A percentile compares a stretch with the other conserved stretches of the same genome.
These are phyloP conservation scores for Vollenhovia emeryi DNA, from an alignment of 1,140 invertebrate genomes.

Conservation along the genomic window DNA sequence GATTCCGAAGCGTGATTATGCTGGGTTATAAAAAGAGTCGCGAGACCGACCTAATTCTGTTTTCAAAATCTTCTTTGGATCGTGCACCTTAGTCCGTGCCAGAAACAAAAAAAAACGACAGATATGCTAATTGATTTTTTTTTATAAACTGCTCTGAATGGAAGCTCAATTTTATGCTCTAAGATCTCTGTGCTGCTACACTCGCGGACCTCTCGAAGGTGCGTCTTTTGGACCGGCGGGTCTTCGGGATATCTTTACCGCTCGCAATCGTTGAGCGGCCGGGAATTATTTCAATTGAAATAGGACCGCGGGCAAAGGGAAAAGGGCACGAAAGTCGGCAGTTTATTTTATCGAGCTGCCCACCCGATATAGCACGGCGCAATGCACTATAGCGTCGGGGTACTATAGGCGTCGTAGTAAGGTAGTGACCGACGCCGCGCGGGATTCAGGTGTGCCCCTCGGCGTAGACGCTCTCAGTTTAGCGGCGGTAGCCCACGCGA, in stretches of 20 bases:
- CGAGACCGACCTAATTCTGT: neutral
- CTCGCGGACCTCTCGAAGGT: neutral
- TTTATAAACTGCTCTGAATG: neutral
- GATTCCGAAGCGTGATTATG: neutral
- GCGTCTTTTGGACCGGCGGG: too few relatives aligned
- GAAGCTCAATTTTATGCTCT: neutral
- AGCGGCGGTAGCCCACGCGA: constrained; percentile 76
- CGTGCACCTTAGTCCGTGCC: neutral
- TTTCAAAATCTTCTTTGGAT: neutral
- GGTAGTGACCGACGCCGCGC: constrained; percentile 71
- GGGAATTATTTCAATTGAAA: neutral
- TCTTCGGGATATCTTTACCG: neutral
- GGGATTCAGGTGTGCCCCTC: constrained; percentile 70
- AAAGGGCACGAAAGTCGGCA: neutral
- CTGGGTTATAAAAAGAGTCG: neutral
- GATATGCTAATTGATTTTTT: neutral
- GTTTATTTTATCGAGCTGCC: neutral
- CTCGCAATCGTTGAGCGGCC: neutral
- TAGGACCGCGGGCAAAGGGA: neutral
- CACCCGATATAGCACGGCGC: constrained; percentile 62
- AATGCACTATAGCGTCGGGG: constrained; percentile 58
- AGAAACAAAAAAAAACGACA: neutral
- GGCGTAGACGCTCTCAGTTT: constrained; percentile 70
- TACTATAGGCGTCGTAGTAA: constrained; percentile 65
- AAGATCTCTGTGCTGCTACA: neutral